These are phyloP conservation scores for Formica exsecta DNA, from an alignment of 1,140 invertebrate genomes.

Conservation along the genomic window DNA sequence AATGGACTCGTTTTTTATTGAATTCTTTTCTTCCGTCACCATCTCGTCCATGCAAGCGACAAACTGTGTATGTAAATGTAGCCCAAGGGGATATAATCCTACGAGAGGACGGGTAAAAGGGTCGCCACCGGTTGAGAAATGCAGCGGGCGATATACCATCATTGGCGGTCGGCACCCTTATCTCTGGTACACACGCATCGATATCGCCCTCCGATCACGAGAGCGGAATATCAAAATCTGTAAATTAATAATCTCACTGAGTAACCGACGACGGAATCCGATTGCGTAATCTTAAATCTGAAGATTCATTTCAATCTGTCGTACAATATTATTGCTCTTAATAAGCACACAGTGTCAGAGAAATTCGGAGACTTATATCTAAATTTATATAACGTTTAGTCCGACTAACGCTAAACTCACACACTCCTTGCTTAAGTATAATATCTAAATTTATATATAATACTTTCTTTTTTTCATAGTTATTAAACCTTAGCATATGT, in stretches of 20 bases:
- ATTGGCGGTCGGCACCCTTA: conserved; percentile 69
- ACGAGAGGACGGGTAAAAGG: conserved; percentile 69
- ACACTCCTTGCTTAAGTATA: not conserved
- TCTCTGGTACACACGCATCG: conserved; percentile 68
- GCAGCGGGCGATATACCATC: conserved; percentile 68
- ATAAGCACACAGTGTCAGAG: not conserved
- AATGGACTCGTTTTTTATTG: conserved; percentile 79
- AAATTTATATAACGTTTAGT: not conserved
- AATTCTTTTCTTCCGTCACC: conserved; percentile 76
- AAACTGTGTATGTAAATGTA: conserved; percentile 80
- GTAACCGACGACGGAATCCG: not conserved
- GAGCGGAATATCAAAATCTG: conserved; percentile 61
- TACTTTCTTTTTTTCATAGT: not conserved
- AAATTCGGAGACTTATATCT: not conserved
- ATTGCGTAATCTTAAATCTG: conserved; percentile 26
- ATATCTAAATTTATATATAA: not conserved
- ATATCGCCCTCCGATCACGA: conserved; percentile 70
- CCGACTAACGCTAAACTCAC: not conserved
- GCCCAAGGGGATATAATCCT: conserved; percentile 78
- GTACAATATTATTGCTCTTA: not conserved
- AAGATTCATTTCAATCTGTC: conserved; percentile 23
- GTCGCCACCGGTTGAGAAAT: conserved; percentile 49
- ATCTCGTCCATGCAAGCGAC: conserved; percentile 34
- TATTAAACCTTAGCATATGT: not conserved
- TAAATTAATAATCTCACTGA: conserved; percentile 60